phyloP scores from a whole-genome alignment of 2,113 vertebrate genomes.

The Zingel zingel region DNA sequence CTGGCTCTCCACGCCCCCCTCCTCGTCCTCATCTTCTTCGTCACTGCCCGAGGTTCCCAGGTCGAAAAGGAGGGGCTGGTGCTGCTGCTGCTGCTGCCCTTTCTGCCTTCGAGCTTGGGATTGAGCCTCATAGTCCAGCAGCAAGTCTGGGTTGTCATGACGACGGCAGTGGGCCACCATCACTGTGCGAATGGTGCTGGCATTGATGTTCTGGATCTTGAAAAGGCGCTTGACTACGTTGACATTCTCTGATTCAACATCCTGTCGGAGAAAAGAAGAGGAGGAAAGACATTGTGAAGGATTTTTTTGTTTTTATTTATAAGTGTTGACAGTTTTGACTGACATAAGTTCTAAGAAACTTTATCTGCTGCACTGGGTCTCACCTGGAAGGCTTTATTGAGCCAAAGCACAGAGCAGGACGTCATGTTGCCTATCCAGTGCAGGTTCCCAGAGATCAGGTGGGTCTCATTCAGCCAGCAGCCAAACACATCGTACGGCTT shows the following conservation, averaged over 20 bases:
- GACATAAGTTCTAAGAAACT: background rate
- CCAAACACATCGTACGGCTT: conserved; percentile 98
- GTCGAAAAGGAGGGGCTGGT: conserved; percentile 85
- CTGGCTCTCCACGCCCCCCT: conserved; percentile 50
- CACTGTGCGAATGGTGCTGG: conserved; percentile 95
- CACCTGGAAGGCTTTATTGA: conserved; percentile 99
- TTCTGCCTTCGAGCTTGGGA: conserved; percentile 68
- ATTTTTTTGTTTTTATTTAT: background rate
- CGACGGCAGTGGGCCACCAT: conserved; percentile 97
- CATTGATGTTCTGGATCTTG: conserved; percentile 97
- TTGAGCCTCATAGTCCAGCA: conserved; percentile 88
- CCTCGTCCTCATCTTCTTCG: conserved; percentile 77
- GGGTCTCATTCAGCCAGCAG: conserved; percentile 97
- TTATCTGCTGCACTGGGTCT: background rate
- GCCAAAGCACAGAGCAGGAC: conserved; percentile 97
- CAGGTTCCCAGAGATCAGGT: conserved; percentile 96
- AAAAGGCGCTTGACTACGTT: conserved; percentile 99
- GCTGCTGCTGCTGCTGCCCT: conserved; percentile 51
- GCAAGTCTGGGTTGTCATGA: conserved; percentile 89
- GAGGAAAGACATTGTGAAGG: background rate
- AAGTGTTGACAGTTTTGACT: background rate
- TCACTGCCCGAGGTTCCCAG: conserved; percentile 84
- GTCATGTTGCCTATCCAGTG: conserved; percentile 96
- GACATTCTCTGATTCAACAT: conserved; percentile 94
- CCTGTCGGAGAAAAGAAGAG: conserved; percentile 76